phyloP scores from a whole-genome alignment of 2,113 vertebrate genomes.

The Ophiodon elongatus region DNA sequence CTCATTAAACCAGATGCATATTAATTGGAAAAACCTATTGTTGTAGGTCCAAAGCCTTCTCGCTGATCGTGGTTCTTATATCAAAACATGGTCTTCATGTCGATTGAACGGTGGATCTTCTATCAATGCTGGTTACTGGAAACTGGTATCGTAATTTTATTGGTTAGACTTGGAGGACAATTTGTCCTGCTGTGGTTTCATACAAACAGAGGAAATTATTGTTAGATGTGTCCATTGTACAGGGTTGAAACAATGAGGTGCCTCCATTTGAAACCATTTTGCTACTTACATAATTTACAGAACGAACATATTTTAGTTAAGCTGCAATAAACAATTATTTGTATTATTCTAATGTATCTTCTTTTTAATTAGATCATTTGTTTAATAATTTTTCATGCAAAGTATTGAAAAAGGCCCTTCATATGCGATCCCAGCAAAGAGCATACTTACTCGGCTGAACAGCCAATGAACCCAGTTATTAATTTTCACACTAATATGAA shows the following conservation, averaged over 20 bases:
- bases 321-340: background rate
- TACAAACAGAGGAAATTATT: background rate
- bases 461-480: background rate
- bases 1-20: too few relatives aligned
- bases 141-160: background rate
- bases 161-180: background rate
- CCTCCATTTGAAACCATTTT: background rate
- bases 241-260: background rate
- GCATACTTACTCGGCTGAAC: background rate
- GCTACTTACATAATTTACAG: background rate
- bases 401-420: background rate
- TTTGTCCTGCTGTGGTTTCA: constrained; percentile 1
- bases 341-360: background rate
- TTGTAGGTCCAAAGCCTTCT: background rate
- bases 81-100: background rate
- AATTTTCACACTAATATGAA: background rate
- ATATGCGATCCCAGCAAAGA: background rate
- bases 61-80: background rate
- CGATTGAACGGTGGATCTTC: background rate
- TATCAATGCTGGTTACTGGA: background rate
- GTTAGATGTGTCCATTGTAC: background rate
- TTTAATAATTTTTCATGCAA: too few relatives aligned
- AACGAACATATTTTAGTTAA: background rate
- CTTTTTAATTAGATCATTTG: background rate
- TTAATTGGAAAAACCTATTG: background rate